Percentiles rank a stretch among this genome's conserved stretches.
Evolutionary conservation across 2,113 vertebrate species (phyloP).

Genomic region (Genyomyrus donnyi): DNA sequence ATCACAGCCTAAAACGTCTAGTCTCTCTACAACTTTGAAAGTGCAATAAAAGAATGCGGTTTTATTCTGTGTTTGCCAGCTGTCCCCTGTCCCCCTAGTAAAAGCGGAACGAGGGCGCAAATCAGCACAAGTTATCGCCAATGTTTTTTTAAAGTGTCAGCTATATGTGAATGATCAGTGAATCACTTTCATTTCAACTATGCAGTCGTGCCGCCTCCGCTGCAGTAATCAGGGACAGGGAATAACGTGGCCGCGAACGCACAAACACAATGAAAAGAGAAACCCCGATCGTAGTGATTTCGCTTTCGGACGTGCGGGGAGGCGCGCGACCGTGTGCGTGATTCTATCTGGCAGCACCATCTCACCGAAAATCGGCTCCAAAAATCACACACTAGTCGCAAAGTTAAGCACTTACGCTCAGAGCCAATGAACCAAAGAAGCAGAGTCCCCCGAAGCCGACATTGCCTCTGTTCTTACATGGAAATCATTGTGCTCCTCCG

Average conservation of each 20-base stretch:
- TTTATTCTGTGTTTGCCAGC: not conserved
- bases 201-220: not conserved
- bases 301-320: not conserved
- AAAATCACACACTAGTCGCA: not conserved
- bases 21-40: not conserved
- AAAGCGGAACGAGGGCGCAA: not conserved
- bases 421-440: slow-evolving; percentile 23
- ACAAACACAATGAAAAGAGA: not conserved
- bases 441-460: slow-evolving; percentile 28
- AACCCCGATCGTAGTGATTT: not conserved
- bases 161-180: not conserved
- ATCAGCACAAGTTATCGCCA: not conserved
- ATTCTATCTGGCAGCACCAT: not conserved
- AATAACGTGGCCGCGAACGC: not conserved
- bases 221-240: not conserved
- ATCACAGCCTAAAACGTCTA: not conserved
- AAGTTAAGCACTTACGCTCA: slow-evolving; percentile 54
- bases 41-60: not conserved
- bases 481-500: slow-evolving; percentile 36
- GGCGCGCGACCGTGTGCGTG: not conserved
- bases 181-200: not conserved
- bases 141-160: not conserved
- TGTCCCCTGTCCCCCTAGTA: not conserved
- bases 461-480: slow-evolving; percentile 39
- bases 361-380: not conserved